Conservation (phyloP, 2,888 invertebrate genomes). For the Mesochorus sp. region DNA sequence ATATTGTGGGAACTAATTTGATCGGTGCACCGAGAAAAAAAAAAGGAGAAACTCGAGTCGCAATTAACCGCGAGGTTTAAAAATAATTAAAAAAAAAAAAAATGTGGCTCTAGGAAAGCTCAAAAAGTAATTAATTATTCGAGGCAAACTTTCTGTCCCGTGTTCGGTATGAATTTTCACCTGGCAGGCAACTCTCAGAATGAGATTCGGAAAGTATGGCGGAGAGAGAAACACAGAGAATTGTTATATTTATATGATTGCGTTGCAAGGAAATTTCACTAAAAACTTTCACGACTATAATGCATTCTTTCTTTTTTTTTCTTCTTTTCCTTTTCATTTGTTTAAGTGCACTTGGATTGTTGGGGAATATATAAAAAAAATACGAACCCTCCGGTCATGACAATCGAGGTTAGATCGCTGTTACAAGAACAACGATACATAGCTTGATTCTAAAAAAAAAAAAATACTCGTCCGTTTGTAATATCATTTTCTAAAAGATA, state of each 20-base stretch:
- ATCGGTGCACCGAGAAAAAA: not conserved
- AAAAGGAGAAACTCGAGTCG: not conserved
- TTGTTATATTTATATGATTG: conserved; percentile 34
- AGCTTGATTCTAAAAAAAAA: too few species aligned
- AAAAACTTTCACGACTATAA: conserved; percentile 33
- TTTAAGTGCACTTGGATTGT: not conserved
- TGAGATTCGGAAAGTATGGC: not conserved
- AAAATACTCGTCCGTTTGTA: too few species aligned
- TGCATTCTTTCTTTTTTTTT: conserved; percentile 9
- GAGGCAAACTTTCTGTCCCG: not conserved
- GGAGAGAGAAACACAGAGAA: not conserved
- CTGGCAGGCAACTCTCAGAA: not conserved
- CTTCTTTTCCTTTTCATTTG: too few species aligned
- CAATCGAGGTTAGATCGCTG: not conserved
- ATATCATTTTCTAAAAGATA: too few species aligned
- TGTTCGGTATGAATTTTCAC: conserved; percentile 14
- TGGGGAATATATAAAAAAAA: not conserved
- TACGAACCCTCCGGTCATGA: not conserved
- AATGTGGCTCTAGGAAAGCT: not conserved
- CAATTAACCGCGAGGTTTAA: not conserved
- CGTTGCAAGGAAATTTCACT: conserved; percentile 35
- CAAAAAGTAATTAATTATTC: conserved; percentile 25
- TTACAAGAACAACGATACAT: not conserved
- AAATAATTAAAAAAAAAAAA: too few species aligned
- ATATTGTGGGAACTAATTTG: not conserved